Evolutionary conservation across 2,888 invertebrate species (phyloP), one percentile per base, ranked within the genome.

Genomic region (Dryadula phaetusa): DNA sequence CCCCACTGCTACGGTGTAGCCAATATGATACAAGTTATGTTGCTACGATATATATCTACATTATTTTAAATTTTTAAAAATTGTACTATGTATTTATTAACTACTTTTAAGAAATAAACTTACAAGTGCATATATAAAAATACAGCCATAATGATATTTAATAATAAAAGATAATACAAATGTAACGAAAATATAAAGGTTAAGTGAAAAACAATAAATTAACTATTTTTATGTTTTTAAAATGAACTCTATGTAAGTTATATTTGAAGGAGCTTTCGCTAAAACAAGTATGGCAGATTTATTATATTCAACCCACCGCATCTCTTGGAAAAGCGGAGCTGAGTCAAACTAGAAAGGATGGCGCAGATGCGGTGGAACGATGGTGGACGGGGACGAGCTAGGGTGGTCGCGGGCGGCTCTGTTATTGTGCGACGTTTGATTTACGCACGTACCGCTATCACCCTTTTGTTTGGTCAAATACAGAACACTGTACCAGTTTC

Each of bases 351-450:
- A 53, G 69, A 61, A 61, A 58, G 64, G 58, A 64, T 54, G 64
- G 58, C 58, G 64, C 28, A 47, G 67, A 62, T 63, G 40, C 49
- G 62, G 67, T 56, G 62, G 61, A 60, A 60, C 62, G 62, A 47
- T 49, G 70, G 66, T 63, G 70, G 64, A 61, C 61, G 83, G 82
- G 79, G 79, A 79, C 80, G 82, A 82, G 82, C 76, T 74, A 79
- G 84, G 80, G 83, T 76, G 82, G 76, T 76, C 77, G 82, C 82
- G 87, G 88, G 86, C 82, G 90, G 86, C 79, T 79, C 85, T 88
- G 90, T 90, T 91, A 92, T 92, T 92, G 90, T 92, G 83, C 88
- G 88, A 88, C 89, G 88, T 90, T 91, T 92, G 92, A 92, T 92
- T 92, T 92, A 92, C 91, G 90, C 89, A 91, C 88, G 88, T 83